Evolutionary conservation across 2,797 vertebrate species (phyloP), one percentile per base, ranked within the genome.

Genomic region (Danio jaintianensis): DNA sequence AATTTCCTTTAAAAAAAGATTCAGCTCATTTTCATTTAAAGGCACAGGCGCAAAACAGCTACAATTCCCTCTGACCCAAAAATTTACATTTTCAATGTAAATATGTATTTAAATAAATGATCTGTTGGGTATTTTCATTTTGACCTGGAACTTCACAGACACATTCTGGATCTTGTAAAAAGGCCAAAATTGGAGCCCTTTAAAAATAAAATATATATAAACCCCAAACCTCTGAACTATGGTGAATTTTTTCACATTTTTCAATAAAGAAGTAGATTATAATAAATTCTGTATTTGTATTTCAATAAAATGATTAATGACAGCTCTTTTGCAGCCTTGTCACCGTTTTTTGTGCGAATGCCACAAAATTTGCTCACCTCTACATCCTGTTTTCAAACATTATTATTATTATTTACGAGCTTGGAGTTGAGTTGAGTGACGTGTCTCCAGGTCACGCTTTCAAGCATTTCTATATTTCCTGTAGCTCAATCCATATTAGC

Each of bases 391-490:
- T 62, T 18, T 16, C 50, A 55, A 16, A 20, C 20, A 29, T 29
- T 67, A 6, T 4, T 4, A 6, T 4, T 4, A 50, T 15, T 29
- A 66, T 22, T 13, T 0, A 43, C 79, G 20, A 18, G 10, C 29
- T 45, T 12, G 2, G 13, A 12, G 38, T 52, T 74, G 16, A 64
- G 38, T 52, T 74, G 16, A 64, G 15, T 18, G 64, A 48, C n/a
- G 20, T 38, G 38, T 42, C 15, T 55, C 13, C 61, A 62, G 67
- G 48, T 16, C 36, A 16, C 29, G n/a, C 22, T 66, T 62, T 64
- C 6, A 45, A 20, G 29, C 48, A 53, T 83, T 79, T 83, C 52
- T 71, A 52, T 79, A 78, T 62, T 74, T 82, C 75, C 62, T 73
- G 15, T 18, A 16, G 13, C 50, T 5, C 4, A 70, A 18, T 66